Evolutionary conservation across 2,888 invertebrate genomes (phyloP), one percentile per base, ranked within the genome.

Genomic region (Nemapogon koenigi): DNA sequence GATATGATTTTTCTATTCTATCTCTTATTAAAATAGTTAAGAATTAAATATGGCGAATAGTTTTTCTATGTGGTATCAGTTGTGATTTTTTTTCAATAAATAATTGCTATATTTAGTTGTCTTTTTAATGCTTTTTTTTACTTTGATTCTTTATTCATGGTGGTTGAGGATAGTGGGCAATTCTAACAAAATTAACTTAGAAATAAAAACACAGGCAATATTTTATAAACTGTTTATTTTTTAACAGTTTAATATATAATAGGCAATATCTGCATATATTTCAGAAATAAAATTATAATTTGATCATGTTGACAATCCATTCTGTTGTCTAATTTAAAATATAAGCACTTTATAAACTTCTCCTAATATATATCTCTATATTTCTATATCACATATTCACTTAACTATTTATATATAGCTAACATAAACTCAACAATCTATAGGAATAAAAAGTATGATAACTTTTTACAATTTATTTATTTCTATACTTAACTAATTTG

Each of bases 1-100:
- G 2, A 22, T 35, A 38, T 30, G 46, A 44, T 49, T 38, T 17
- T 16, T 35, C 32, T 41, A 35, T 41, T 43, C 38, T 41, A 43
- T 42, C 44, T 46, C 41, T 44, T 22, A 22, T 7, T 22, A 22
- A 70, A 66, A 59, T 72, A 72, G 62, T 65, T 78, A 76, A 78
- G 76, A 72, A 68, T 72, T 76, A 76, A 76, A 73, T 75, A 76
- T 78, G 76, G 76, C 78, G 75, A 76, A 67, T 76, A 78, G 78
- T 70, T 76, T 78, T 78, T 78, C 73, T 76, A 78, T 76, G 68
- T 76, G 78, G 78, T 76, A 76, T 76, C 68, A 72, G 76, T 78
- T 76, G 75, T 78, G 75, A 72, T 71, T 75, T 75, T 28, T 11
- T 72, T 71, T 65, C 61, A 71, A 73, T 76, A 76, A 76, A 78